Base-by-base conservation (phyloP, 2,797 vertebrate genomes). In the Clarias fuscus region DNA sequence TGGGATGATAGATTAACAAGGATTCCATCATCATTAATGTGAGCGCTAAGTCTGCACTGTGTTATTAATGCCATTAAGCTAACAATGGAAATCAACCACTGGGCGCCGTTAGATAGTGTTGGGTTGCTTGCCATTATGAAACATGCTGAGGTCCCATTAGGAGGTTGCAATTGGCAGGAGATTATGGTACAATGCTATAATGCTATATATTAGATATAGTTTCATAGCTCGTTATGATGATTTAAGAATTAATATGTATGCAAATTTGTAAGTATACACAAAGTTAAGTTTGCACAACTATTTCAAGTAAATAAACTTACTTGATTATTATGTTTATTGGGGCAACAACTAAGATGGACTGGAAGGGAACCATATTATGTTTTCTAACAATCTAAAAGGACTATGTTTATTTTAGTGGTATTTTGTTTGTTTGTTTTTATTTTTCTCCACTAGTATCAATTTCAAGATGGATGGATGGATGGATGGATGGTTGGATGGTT, bases 1-100 rank as follows among this genome's bases (percentile, higher is more conserved):
- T 88, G 91, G 72, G 90, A 93, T 93, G 91, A 85, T 89, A 93
- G 93, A 93, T 90, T 92, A 92, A 92, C 92, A 87, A 85, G 82
- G 79, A 90, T 86, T 84, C 84, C 84, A 87, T 86, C 86, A 86
- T 87, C 73, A 89, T 83, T 84, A 87, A 80, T 85, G 88, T 68
- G 65, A 27, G 77, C 58, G 78, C 84, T 84, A 87, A 84, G 81
- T 81, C 83, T 65, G 84, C 70, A 67, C 81, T 58, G 20, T 56
- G 86, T 86, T 85, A 86, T 82, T 80, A 85, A 86, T 84, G 85
- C 82, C 53, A 89, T 86, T 86, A 86, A 86, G 88, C 80, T 67
- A 86, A 82, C 82, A 80, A 83, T 76, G 75, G 64, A 56, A 85
- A 82, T 53, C 86, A 84, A 84, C 82, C 78, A 70, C 75, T 56